A percentile compares a stretch with the other conserved stretches of the same genome.
phyloP scores from a whole-genome alignment of 2,113 vertebrate species.

The Notiomystis cincta region DNA sequence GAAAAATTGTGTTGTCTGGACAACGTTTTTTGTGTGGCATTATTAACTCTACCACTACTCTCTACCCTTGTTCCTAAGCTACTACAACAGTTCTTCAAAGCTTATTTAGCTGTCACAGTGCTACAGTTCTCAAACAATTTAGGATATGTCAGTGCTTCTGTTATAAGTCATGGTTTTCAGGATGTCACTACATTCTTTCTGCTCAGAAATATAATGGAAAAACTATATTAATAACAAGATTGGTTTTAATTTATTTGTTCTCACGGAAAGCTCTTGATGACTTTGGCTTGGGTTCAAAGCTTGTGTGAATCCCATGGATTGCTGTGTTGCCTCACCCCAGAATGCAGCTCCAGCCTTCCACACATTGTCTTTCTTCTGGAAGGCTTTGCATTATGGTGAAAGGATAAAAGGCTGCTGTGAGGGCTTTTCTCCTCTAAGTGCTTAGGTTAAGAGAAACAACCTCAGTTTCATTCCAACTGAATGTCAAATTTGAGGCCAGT shows the following conservation, averaged over 20 bases:
- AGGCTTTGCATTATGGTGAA: background rate
- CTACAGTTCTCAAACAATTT: background rate
- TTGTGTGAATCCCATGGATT: rapidly evolving
- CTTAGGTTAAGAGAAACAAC: background rate
- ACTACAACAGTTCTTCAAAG: background rate
- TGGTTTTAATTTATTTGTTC: background rate
- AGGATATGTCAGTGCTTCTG: background rate
- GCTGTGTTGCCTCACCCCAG: background rate
- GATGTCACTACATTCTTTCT: background rate
- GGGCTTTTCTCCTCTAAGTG: background rate
- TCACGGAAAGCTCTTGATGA: background rate
- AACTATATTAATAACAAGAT: background rate
- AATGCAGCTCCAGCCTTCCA: background rate
- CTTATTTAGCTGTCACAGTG: background rate
- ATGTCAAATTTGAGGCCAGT: background rate
- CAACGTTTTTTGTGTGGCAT: background rate
- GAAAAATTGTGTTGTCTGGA: background rate
- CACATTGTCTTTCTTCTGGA: background rate
- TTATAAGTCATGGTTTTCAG: background rate
- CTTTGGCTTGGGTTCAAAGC: background rate
- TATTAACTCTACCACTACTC: background rate
- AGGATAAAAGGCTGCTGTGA: background rate
- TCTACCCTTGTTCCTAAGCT: background rate
- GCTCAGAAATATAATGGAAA: background rate
- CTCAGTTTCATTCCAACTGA: background rate